Conservation (phyloP, 2,797 vertebrate genomes). For the Propithecus perrieri region DNA sequence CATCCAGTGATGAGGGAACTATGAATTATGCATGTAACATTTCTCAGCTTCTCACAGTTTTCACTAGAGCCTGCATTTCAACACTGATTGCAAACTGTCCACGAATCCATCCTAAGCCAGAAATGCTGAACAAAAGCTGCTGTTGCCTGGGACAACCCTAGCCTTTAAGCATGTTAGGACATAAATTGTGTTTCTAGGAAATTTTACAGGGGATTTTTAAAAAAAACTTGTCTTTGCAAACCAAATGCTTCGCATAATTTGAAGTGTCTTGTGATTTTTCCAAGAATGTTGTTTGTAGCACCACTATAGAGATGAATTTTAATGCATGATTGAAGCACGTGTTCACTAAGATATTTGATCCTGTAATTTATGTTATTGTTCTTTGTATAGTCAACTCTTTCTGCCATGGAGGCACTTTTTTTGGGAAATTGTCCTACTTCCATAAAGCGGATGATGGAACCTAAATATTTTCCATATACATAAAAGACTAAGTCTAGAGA, state of each 20-base stretch:
- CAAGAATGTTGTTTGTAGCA: constrained; percentile 59
- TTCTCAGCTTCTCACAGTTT: constrained; percentile 80
- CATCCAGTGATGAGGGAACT: constrained; percentile 55
- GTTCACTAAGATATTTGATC: constrained; percentile 23
- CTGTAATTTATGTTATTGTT: constrained; percentile 63
- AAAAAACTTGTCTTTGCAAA: constrained; percentile 43
- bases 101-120: constrained; percentile 76
- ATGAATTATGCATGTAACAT: constrained; percentile 81
- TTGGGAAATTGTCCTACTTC: neutral
- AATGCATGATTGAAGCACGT: constrained; percentile 33
- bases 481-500: neutral
- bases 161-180: constrained; percentile 69
- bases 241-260: constrained; percentile 74
- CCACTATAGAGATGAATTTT: constrained; percentile 63
- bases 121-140: constrained; percentile 72
- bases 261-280: constrained; percentile 53
- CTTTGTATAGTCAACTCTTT: constrained; percentile 33
- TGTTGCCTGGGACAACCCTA: constrained; percentile 73
- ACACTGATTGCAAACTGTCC: constrained; percentile 76
- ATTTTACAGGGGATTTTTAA: constrained; percentile 58
- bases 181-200: constrained; percentile 79
- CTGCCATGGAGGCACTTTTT: neutral
- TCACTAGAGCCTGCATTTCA: constrained; percentile 79
- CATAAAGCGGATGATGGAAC: neutral
- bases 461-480: constrained; percentile 12